phyloP scores from a whole-genome alignment of 2,797 vertebrate species.

The Oceanodroma leucorhoa region DNA sequence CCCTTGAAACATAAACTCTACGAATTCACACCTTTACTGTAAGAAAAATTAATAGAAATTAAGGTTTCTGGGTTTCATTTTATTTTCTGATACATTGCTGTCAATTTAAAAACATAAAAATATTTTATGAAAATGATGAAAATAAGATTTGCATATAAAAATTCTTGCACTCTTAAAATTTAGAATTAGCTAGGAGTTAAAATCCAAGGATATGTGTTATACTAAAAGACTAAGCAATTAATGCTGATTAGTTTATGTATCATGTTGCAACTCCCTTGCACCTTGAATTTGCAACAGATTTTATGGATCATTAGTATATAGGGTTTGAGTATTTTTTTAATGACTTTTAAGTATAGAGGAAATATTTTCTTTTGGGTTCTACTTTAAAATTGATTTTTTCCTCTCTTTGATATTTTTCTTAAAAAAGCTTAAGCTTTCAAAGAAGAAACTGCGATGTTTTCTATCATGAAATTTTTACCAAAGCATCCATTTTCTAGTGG shows the following conservation, averaged over 20 bases:
- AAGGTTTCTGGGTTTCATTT: background rate
- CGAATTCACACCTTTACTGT: background rate
- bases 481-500: background rate
- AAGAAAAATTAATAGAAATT: background rate
- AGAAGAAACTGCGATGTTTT: background rate
- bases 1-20: background rate
- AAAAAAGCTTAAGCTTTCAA: background rate
- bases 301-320: background rate
- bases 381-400: background rate
- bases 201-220: background rate
- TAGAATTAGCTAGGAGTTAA: background rate
- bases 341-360: background rate
- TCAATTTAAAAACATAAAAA: background rate
- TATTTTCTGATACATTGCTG: background rate
- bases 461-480: background rate
- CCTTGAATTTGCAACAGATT: background rate
- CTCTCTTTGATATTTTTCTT: background rate
- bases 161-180: background rate
- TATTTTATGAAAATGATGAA: background rate
- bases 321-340: background rate
- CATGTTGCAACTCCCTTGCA: background rate
- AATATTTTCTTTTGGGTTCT: background rate
- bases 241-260: background rate
- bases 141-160: background rate
- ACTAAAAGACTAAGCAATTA: background rate